Evolutionary conservation across 2,888 invertebrate genomes (phyloP).

Genomic region (Drosophila cyrtoloma): DNA sequence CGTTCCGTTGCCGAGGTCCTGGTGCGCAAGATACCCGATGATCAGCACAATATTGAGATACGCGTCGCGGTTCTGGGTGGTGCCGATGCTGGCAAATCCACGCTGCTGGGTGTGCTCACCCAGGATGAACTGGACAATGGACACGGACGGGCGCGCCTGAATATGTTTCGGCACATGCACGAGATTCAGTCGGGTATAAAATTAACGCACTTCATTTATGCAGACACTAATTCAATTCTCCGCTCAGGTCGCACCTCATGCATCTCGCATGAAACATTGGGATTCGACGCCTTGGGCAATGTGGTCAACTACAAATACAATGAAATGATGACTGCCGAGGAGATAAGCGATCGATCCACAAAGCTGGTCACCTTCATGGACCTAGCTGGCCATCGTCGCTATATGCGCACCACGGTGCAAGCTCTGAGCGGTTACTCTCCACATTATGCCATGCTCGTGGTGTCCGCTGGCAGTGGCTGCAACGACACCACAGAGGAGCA

Average conservation of each 20-base stretch:
- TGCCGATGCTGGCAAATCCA: conserved; percentile 98
- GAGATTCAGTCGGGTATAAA: conserved; percentile 91
- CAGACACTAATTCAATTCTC: not conserved
- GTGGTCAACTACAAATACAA: conserved; percentile 95
- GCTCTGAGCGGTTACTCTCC: conserved; percentile 97
- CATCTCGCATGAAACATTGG: conserved; percentile 97
- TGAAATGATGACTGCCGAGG: conserved; percentile 95
- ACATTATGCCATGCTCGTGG: conserved; percentile 95
- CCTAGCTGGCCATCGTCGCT: conserved; percentile 97
- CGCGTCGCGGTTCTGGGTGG: conserved; percentile 97
- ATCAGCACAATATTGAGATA: conserved; percentile 95
- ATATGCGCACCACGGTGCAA: conserved; percentile 97
- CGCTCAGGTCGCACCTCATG: conserved; percentile 94
- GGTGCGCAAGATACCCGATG: conserved; percentile 94
- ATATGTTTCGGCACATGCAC: conserved; percentile 97
- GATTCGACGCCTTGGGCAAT: conserved; percentile 94
- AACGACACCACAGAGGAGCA: conserved; percentile 96
- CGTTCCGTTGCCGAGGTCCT: conserved; percentile 94
- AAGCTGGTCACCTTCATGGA: conserved; percentile 98
- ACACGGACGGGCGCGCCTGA: conserved; percentile 95
- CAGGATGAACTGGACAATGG: conserved; percentile 99
- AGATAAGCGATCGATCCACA: conserved; percentile 96
- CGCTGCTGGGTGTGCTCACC: conserved; percentile 96
- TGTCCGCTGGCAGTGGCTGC: conserved; percentile 92
- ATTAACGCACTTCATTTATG: not conserved